Base-by-base conservation (phyloP, 2,113 vertebrate species). In the Progne subis region DNA sequence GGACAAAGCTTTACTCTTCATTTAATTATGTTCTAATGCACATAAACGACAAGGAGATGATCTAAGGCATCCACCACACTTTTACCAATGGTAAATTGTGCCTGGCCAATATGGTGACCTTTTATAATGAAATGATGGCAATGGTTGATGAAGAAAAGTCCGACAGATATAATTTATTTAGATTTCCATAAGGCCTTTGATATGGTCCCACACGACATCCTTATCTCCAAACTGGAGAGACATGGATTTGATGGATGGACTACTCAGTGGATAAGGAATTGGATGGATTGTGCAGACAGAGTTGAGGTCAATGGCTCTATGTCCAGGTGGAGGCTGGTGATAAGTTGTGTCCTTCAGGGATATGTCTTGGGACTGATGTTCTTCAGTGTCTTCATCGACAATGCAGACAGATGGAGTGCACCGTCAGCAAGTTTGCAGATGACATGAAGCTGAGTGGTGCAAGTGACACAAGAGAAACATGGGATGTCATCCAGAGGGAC, bases 351-450 rank as follows among this genome's bases (percentile, higher is more conserved):
- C 61, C 53, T 37, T 39, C 39, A 75, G 39, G 53, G n/a, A 28
- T 39, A 32, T 32, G 11, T 14, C 69, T 46, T 60, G 46, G 44
- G 23, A 14, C 46, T 28, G 28, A 4, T 39, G 52, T 41, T 67
- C 44, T 89, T 46, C 39, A n/a, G 18, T 53, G 12, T 67, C 24
- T 68, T 39, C 53, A n/a, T 37, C 2, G 2, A 3, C 8, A 13
- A 29, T 0, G 2, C n/a, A 39, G 10, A 52, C 0, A 1, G 46
- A 53, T 14, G 8, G 13, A 53, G 29, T 34, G 19, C 29, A 60
- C 39, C 53, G 61, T 75, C 24, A 21, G 29, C 19, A 53, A 8
- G 17, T 55, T 41, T 61, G 61, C 55, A 34, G 70, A 26, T 47
- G 47, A 11, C 24, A 18, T 29, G 60, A n/a, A 60, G n/a, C 60